These are phyloP conservation scores for Prunella strophiata DNA, from an alignment of 2,797 vertebrate species.

Conservation along the genomic window DNA sequence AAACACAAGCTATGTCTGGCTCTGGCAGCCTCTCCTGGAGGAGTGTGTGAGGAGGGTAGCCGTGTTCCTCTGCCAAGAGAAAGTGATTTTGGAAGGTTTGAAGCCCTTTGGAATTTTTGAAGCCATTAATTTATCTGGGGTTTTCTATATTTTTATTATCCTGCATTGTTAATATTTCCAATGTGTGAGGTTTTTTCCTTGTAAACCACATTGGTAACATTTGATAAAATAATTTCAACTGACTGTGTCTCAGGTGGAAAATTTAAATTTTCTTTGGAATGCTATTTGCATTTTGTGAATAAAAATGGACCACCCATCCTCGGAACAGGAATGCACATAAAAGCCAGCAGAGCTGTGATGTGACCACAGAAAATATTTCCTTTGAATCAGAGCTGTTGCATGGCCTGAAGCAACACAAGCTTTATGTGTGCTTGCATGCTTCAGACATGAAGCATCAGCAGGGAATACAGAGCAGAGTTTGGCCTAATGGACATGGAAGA, in stretches of 20 bases:
- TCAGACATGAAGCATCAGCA: neutral
- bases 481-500: neutral
- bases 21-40: neutral
- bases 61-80: neutral
- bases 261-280: neutral
- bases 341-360: neutral
- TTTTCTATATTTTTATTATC: neutral
- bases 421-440: neutral
- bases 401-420: neutral
- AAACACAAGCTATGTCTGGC: neutral
- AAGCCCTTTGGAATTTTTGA: neutral
- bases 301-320: neutral
- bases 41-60: neutral
- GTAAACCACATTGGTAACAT: accelerated
- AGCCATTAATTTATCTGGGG: accelerated
- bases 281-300: neutral
- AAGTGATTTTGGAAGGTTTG: neutral
- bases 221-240: neutral
- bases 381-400: neutral
- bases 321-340: neutral
- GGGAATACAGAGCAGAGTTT: neutral
- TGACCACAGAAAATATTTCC: neutral
- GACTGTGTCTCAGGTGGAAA: neutral
- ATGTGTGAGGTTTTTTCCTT: neutral
- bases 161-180: neutral